phyloP scores from a whole-genome alignment of 2,113 vertebrate species.

The Nerophis lumbriciformis region DNA sequence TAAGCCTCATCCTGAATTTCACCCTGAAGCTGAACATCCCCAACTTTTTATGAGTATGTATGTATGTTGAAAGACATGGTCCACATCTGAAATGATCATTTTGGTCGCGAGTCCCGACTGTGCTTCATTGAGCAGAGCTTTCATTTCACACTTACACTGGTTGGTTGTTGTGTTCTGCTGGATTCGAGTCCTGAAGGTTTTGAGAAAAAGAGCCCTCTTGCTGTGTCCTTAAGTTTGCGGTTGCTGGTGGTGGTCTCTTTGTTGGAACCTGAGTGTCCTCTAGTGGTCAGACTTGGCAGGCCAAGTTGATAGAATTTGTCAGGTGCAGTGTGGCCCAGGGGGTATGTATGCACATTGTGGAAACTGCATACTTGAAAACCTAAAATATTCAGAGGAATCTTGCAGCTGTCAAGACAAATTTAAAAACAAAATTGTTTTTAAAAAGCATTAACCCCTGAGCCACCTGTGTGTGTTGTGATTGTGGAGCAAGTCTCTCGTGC shows the following conservation, averaged over 20 bases:
- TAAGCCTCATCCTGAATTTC: too few species aligned
- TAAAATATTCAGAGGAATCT: conserved; percentile 15
- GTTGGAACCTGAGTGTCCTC: conserved; percentile 65
- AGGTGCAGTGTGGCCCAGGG: conserved; percentile 36
- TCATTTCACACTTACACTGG: neutral
- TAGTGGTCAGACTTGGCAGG: conserved; percentile 81
- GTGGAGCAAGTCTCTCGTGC: conserved; percentile 64
- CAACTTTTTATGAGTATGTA: too few species aligned
- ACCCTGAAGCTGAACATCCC: too few species aligned
- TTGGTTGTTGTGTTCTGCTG: conserved; percentile 22
- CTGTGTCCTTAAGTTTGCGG: conserved; percentile 62
- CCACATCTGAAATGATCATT: conserved; percentile 10
- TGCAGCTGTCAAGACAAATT: too few species aligned
- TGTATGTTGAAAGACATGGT: neutral
- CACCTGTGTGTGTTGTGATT: conserved; percentile 49
- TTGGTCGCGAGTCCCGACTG: neutral
- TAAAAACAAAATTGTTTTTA: too few species aligned
- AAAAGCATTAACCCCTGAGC: too few species aligned
- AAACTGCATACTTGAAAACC: conserved; percentile 9
- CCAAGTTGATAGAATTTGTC: conserved; percentile 71
- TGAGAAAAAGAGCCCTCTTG: conserved; percentile 37
- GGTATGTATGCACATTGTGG: conserved; percentile 3
- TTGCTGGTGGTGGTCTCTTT: conserved; percentile 44
- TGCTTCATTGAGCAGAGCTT: neutral
- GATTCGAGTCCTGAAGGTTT: conserved; percentile 49